Conservation (phyloP, 1,140 invertebrate species). For the Calliphora vicina region DNA sequence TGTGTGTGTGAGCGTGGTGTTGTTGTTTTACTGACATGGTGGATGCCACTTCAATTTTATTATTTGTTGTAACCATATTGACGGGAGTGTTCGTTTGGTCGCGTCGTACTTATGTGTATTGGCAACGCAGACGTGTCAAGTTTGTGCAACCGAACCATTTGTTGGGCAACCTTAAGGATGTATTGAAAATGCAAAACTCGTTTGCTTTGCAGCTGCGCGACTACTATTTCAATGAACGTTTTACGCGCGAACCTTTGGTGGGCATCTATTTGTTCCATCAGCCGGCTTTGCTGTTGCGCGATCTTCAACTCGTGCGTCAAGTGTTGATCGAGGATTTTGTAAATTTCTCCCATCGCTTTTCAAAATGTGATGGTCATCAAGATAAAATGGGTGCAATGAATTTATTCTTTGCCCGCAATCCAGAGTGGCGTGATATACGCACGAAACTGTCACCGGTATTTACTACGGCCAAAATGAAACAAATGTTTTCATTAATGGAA, state of each 20-base stretch:
- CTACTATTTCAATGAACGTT: conserved; percentile 54
- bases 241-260: conserved; percentile 57
- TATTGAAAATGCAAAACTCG: conserved; percentile 53
- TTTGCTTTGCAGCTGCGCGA: conserved; percentile 54
- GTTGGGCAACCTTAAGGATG: conserved; percentile 56
- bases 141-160: conserved; percentile 56
- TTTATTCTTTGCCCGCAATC: conserved; percentile 56
- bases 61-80: conserved; percentile 55
- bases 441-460: conserved; percentile 67
- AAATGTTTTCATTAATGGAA: conserved; percentile 67
- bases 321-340: conserved; percentile 67
- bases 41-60: conserved; percentile 43
- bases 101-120: conserved; percentile 59
- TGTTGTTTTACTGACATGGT: conserved; percentile 25
- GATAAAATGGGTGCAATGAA: conserved; percentile 58
- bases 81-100: conserved; percentile 59
- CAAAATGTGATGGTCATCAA: conserved; percentile 51
- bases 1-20: neutral
- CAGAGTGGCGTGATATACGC: conserved; percentile 66
- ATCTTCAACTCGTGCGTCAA: conserved; percentile 65
- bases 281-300: conserved; percentile 65
- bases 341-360: conserved; percentile 57
- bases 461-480: conserved; percentile 67
- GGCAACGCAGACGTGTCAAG: conserved; percentile 58
- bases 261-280: conserved; percentile 64